Evolutionary conservation across 2,113 vertebrate genomes (phyloP).

Genomic region (Crotalus horridus): DNA sequence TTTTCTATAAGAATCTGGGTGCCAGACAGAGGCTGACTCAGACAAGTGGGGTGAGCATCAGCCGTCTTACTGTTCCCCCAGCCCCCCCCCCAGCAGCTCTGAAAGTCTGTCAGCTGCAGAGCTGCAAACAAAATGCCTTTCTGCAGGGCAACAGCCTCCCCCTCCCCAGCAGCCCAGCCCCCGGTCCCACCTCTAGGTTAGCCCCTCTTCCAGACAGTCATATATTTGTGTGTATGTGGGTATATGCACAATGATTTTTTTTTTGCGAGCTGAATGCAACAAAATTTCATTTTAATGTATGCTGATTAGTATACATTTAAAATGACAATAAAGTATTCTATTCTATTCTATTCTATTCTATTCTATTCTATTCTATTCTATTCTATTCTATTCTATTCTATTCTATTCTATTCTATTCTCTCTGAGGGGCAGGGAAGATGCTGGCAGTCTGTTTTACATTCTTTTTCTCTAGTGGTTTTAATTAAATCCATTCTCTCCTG

Average conservation of each 20-base stretch:
- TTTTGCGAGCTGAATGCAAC: too few relatives aligned
- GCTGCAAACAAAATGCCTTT: background rate
- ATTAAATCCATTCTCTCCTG: constrained; percentile 64
- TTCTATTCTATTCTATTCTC: background rate
- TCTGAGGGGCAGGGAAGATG: constrained; percentile 3
- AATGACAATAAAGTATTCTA: too few relatives aligned
- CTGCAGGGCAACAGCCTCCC: background rate
- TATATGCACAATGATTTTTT: too few relatives aligned
- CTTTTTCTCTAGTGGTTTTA: constrained; percentile 69
- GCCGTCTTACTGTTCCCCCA: background rate
- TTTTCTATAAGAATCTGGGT: background rate
- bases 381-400: too few relatives aligned
- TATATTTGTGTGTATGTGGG: too few relatives aligned
- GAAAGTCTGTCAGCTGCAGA: background rate
- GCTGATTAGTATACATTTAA: too few relatives aligned
- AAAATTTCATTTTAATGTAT: too few relatives aligned
- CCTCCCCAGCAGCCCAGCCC: background rate
- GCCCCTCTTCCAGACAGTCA: background rate
- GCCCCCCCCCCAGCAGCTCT: background rate
- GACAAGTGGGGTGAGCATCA: background rate
- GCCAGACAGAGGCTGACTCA: background rate
- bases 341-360: too few relatives aligned
- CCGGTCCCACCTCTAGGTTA: background rate
- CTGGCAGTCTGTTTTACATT: constrained; percentile 38
- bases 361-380: too few relatives aligned